Conservation (phyloP, 35 echinoderm and acorn worm genomes). For the Heliocidaris erythrogramma region DNA sequence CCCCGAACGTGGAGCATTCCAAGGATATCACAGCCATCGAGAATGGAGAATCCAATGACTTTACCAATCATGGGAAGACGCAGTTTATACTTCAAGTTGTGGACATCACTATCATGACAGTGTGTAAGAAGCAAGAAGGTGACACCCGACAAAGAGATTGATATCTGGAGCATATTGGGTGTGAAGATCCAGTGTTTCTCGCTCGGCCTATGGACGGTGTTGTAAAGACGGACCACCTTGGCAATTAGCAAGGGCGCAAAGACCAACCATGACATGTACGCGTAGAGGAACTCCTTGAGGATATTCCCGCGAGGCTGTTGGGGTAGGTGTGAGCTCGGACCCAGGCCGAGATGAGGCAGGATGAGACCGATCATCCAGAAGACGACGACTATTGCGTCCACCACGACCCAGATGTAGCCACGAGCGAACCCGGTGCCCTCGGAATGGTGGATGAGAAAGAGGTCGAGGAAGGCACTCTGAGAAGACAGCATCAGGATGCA, state of each 20-base stretch:
- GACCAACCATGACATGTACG: conserved; percentile 79
- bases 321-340: conserved; percentile 40
- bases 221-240: conserved; percentile 66
- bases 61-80: conserved; percentile 68
- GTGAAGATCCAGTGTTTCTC: conserved; percentile 63
- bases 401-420: conserved; percentile 77
- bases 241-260: conserved; percentile 68
- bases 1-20: conserved; percentile 60
- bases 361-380: conserved; percentile 67
- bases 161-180: conserved; percentile 73
- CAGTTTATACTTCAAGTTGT: conserved; percentile 65
- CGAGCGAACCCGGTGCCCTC: conserved; percentile 51
- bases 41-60: conserved; percentile 65
- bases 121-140: conserved; percentile 64
- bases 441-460: conserved; percentile 75
- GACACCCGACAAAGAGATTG: conserved; percentile 69
- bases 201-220: conserved; percentile 51
- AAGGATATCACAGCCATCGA: conserved; percentile 75
- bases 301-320: conserved; percentile 46
- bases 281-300: conserved; percentile 65
- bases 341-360: conserved; percentile 36
- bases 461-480: conserved; percentile 72
- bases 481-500: conserved; percentile 49
- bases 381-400: conserved; percentile 64
- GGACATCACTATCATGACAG: conserved; percentile 70